Conservation (phyloP, 2,113 vertebrate genomes). For the Macrotis lagotis region DNA sequence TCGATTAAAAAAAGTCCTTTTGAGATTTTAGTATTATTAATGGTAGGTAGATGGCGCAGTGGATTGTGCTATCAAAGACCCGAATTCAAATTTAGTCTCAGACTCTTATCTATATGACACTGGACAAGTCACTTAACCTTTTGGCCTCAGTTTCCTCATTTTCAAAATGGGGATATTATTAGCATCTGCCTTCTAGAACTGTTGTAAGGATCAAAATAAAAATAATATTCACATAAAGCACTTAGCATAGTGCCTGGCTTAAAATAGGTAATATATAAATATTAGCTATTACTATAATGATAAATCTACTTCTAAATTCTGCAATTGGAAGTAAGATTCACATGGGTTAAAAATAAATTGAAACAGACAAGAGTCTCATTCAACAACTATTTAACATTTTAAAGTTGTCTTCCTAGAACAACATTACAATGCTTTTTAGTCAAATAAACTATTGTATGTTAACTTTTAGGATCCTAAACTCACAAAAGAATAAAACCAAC, state of each 20-base stretch:
- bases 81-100: neutral
- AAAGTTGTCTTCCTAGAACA: slow-evolving; percentile 8
- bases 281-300: neutral
- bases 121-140: neutral
- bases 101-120: neutral
- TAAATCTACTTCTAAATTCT: slow-evolving; percentile 41
- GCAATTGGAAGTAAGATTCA: slow-evolving; percentile 1
- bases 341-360: slow-evolving; percentile 27
- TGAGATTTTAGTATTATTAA: neutral
- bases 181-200: neutral
- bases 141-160: neutral
- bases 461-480: slow-evolving; percentile 1
- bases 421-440: neutral
- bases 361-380: slow-evolving; percentile 32
- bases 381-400: neutral
- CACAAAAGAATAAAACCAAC: slow-evolving; percentile 79
- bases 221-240: neutral
- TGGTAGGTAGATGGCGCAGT: neutral
- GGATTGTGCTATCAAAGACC: neutral
- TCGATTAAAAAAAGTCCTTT: neutral
- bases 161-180: neutral
- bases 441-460: slow-evolving; percentile 19
- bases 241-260: neutral
- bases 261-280: neutral
- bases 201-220: neutral